Evolutionary conservation across 2,888 invertebrate species (phyloP).

Genomic region (Dysmachus trigonus): DNA sequence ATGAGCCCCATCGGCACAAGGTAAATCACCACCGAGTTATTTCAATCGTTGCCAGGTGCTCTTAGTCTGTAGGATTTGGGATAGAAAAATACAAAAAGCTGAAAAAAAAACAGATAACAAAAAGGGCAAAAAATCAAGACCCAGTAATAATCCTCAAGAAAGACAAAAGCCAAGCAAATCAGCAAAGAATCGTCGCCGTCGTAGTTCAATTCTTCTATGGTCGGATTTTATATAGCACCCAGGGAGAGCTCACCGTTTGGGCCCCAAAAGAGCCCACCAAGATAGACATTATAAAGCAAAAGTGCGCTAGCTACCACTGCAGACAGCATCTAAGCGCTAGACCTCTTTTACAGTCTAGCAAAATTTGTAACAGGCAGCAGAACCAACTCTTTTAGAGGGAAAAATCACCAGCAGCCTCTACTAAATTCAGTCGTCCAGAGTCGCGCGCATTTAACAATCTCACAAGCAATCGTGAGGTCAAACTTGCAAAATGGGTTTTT

Average conservation of each 20-base stretch:
- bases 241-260: not conserved
- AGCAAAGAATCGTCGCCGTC: not conserved
- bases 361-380: not conserved
- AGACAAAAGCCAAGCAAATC: not conserved
- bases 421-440: not conserved
- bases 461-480: conserved; percentile 35
- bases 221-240: conserved; percentile 7
- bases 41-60: not conserved
- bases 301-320: not conserved
- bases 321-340: not conserved
- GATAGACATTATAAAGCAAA: not conserved
- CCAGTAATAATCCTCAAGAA: not conserved
- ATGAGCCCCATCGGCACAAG: not conserved
- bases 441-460: not conserved
- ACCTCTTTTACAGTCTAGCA: not conserved
- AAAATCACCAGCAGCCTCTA: not conserved
- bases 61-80: not conserved
- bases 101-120: not conserved
- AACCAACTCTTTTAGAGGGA: not conserved
- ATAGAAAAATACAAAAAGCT: not conserved
- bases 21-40: not conserved
- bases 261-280: not conserved
- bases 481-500: conserved; percentile 31
- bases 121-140: not conserved
- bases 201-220: not conserved